A percentile compares a stretch with the other conserved stretches of the same genome.
Conservation (phyloP, 2,888 invertebrate species). For the Hyppa rectilinea region DNA sequence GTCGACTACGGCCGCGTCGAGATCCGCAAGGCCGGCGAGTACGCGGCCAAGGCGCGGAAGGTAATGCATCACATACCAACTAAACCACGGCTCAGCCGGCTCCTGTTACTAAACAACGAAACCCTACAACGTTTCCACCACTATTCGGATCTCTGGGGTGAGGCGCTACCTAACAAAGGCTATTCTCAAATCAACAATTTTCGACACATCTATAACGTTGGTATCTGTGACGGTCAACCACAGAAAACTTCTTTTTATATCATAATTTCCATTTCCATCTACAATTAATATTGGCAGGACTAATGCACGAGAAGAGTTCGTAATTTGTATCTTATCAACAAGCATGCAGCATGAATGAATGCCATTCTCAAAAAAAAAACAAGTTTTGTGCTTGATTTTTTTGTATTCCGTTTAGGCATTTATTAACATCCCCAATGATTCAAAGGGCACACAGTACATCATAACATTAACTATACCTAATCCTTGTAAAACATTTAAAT, state of each 20-base stretch:
- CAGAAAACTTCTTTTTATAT: slow-evolving; percentile 21
- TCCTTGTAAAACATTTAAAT: background rate
- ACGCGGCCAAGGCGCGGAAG: slow-evolving; percentile 97
- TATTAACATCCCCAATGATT: slow-evolving; percentile 1
- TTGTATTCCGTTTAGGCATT: background rate
- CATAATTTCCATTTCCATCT: slow-evolving; percentile 32
- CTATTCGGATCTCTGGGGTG: slow-evolving; percentile 46
- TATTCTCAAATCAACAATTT: slow-evolving; percentile 30
- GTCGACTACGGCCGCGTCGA: slow-evolving; percentile 95
- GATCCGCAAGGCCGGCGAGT: slow-evolving; percentile 94
- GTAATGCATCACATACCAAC: slow-evolving; percentile 86
- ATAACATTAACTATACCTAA: slow-evolving; percentile 7
- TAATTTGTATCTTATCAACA: slow-evolving; percentile 16
- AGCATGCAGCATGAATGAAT: slow-evolving; percentile 59
- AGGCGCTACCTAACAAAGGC: slow-evolving; percentile 53
- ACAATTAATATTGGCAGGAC: slow-evolving; percentile 26
- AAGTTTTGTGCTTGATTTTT: background rate
- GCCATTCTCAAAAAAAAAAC: background rate
- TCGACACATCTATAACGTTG: slow-evolving; percentile 28
- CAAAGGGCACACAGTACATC: background rate
- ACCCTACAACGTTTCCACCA: slow-evolving; percentile 33
- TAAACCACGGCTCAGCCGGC: slow-evolving; percentile 48
- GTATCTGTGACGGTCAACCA: slow-evolving; percentile 21
- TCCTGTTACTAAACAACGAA: slow-evolving; percentile 58
- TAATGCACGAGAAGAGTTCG: slow-evolving; percentile 22